Percentiles rank a stretch among this genome's conserved stretches.
Conservation (phyloP, 2,113 vertebrate species). For the Aphelocoma coerulescens region DNA sequence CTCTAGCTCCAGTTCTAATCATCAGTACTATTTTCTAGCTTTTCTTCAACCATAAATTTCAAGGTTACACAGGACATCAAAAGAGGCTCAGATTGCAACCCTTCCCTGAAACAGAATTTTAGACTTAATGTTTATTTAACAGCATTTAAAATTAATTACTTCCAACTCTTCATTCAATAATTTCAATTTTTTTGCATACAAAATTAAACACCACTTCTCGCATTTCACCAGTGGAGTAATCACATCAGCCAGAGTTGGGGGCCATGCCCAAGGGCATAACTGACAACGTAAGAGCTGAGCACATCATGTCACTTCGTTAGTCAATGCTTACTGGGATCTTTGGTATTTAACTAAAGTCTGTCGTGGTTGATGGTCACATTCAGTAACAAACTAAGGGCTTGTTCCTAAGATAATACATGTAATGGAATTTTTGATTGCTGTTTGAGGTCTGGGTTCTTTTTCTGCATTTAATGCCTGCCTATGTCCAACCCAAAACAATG, state of each 20-base stretch:
- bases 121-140: not conserved
- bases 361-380: not conserved
- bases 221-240: not conserved
- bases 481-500: fast-evolving
- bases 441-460: not conserved
- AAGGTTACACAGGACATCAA: not conserved
- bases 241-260: not conserved
- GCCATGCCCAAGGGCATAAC: not conserved
- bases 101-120: not conserved
- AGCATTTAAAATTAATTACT: not conserved
- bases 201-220: not conserved
- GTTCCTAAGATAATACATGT: not conserved
- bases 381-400: not conserved
- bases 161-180: not conserved
- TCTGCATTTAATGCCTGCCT: not conserved
- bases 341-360: not conserved
- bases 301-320: fast-evolving
- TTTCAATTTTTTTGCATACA: not conserved
- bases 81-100: not conserved
- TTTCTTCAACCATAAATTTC: not conserved
- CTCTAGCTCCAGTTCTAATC: not conserved
- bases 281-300: not conserved
- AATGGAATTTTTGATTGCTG: not conserved
- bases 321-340: not conserved
- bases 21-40: not conserved